Evolutionary conservation across 2,113 vertebrate species (phyloP).

Genomic region (Ciconia maguari): DNA sequence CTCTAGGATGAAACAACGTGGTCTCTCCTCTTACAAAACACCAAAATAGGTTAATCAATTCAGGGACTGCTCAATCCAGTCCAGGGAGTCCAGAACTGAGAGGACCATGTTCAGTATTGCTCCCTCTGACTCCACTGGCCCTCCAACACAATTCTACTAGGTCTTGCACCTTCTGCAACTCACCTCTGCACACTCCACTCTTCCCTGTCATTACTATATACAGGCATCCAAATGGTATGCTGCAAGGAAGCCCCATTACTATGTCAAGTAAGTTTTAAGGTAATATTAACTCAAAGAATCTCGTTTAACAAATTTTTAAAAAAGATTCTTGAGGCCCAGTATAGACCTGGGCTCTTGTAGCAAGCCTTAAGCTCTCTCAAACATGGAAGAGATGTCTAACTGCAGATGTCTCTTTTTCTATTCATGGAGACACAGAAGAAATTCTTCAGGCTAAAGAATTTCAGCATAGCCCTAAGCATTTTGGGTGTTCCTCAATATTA

Average conservation of each 20-base stretch:
- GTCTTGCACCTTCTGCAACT: neutral
- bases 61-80: neutral
- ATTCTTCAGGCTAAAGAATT: neutral
- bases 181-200: neutral
- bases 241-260: neutral
- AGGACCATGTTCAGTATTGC: neutral
- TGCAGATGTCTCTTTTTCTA: neutral
- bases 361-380: neutral
- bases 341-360: neutral
- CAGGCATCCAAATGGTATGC: neutral
- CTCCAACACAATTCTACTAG: neutral
- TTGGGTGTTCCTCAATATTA: neutral
- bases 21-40: neutral
- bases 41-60: neutral
- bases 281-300: neutral
- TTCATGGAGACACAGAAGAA: neutral
- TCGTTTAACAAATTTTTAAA: neutral
- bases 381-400: neutral
- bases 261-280: neutral
- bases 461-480: neutral
- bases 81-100: neutral
- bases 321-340: neutral
- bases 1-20: neutral
- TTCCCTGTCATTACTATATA: neutral
- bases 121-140: neutral